A percentile compares a stretch with the other conserved stretches of the same genome.
phyloP scores from a whole-genome alignment of 1,140 invertebrate genomes.

The Pemphigus obesinymphae region DNA sequence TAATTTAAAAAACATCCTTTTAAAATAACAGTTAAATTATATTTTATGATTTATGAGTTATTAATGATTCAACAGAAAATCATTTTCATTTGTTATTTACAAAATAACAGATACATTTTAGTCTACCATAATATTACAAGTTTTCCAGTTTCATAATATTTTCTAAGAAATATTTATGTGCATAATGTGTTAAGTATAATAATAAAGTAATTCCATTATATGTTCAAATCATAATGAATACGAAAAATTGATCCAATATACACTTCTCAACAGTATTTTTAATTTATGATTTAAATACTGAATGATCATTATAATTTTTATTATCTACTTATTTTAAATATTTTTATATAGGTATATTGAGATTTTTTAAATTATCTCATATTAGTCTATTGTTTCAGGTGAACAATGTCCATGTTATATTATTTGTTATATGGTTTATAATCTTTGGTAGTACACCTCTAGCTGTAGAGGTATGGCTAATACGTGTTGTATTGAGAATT shows the following conservation, averaged over 20 bases:
- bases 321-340: not conserved
- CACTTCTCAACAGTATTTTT: not conserved
- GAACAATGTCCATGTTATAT: constrained; percentile 25
- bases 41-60: too few relatives aligned
- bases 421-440: constrained; percentile 32
- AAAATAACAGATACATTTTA: too few relatives aligned
- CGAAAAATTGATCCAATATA: too few relatives aligned
- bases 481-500: not conserved
- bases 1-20: too few relatives aligned
- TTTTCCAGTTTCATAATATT: not conserved
- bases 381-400: constrained; percentile 38
- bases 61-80: too few relatives aligned
- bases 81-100: too few relatives aligned
- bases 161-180: too few relatives aligned
- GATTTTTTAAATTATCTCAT: constrained; percentile 5
- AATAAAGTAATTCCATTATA: too few relatives aligned
- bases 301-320: not conserved
- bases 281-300: not conserved
- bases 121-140: not conserved
- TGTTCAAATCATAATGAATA: too few relatives aligned
- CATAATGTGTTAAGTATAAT: too few relatives aligned
- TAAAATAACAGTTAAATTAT: too few relatives aligned
- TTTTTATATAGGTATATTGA: not conserved
- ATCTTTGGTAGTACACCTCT: constrained; percentile 8
- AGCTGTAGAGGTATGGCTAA: not conserved